Evolutionary conservation across 2,888 invertebrate genomes (phyloP), one percentile per base, ranked within the genome.

Genomic region (Uropetala carovei): DNA sequence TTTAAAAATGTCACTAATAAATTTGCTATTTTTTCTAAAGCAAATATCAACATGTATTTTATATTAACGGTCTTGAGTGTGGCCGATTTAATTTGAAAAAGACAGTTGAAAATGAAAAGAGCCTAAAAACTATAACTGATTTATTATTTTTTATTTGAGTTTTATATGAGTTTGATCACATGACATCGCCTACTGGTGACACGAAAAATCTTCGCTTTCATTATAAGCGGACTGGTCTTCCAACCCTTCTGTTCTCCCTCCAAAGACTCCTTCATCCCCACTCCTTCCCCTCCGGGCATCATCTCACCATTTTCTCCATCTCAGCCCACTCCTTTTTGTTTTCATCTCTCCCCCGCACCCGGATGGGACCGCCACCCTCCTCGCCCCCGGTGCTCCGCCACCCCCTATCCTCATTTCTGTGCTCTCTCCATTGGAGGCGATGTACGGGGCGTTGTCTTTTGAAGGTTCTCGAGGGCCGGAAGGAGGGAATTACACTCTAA

Each of bases 401-500:
- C 27, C n/a, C 56, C 56, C 83, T n/a, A 11, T 14, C 83, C 83
- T 89, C 64, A 89, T 89, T 89, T 89, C 68, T 3, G 43, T 43
- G 43, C 43, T 43, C 43, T 64, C 64, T 64, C 43, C 60, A 89
- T 89, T 64, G 89, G 89, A 83, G 83, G 83, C 56, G 57, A 18
- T 30, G 82, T 43, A 82, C 14, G 22, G 86, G 60, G 64, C 89
- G 89, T 89, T 64, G 60, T 60, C 86, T 86, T 83, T 30, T 56
- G 83, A 83, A 83, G 83, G 57, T 43, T n/a, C 83, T 59, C 59
- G 58, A 86, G 86, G 86, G 43, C 89, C 89, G 89, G 89, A 89
- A 89, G 64, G 89, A 64, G 89, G 64, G 89, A 89, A 64, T 89
- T 89, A 89, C 89, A 64, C 60, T 59, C 86, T 86, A 57, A 43